Evolutionary conservation across 2,888 invertebrate species (phyloP), one percentile per base, ranked within the genome.

Genomic region (Himalopsyche anomala): DNA sequence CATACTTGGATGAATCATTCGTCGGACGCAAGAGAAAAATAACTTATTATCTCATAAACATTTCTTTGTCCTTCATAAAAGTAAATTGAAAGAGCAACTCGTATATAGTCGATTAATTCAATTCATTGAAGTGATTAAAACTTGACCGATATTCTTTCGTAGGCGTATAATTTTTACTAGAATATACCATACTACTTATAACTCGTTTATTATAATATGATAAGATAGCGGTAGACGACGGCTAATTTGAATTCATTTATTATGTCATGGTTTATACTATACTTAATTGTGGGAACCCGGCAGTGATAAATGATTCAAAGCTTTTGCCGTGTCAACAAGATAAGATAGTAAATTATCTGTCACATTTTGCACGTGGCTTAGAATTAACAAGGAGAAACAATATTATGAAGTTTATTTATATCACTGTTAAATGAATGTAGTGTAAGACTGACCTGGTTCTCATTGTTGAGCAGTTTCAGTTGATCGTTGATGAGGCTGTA

Each of bases 401-500:
- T 62, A 8, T n/a, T 19, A 11, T 19, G 19, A 62, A n/a, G 19
- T 62, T 85, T 54, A 28, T 28, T 28, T 28, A 91, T 62, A 19
- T 19, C 62, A 62, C n/a, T 51, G 15, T 6, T 4, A 19, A 19
- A 6, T 19, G 3, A 19, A 38, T 74, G 12, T 74, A n/a, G 11
- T 36, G 15, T 4, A 74, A n/a, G 12, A 74, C 93, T 92, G 91
- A 99, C 99, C 97, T 99, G 98, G 92, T 98, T 98, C 93, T 99
- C 99, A 90, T 97, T 97, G 93, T 98, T 98, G 91, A 98, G 96
- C 91, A 98, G 94, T 92, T 98, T 98, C 89, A 99, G 95, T 93
- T 99, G 99, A 93, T 99, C 99, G 91, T 98, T 98, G 92, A 99
- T 97, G 91, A 98, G 95, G 92, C 97, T 97, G 94, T 98, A 98